Base-by-base conservation (phyloP, 2,888 invertebrate genomes). In the Drosophila hamatofila region DNA sequence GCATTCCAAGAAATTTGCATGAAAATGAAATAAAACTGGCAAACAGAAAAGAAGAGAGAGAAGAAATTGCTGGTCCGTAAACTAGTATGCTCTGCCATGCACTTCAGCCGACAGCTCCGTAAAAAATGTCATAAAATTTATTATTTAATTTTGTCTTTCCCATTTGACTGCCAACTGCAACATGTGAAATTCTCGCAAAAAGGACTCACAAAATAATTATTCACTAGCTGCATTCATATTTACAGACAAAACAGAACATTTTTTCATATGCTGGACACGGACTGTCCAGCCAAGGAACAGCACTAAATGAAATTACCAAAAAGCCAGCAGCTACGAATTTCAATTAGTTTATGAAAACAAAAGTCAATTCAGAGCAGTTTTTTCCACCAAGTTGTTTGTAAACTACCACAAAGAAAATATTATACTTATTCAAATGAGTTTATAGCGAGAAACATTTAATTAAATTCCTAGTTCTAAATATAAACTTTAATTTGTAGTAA, bases 1-100 rank as follows among this genome's bases (percentile, higher is more conserved):
- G 35, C 41, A 46, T 11, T 2, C 33, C 7, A 18, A 9, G n/a
- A 35, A 63, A 71, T 78, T 80, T 71, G 55, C 80, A 80, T 80
- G 52, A n/a, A 56, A 72, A 44, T 39, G 33, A 44, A 35, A 30
- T 48, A 8, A 62, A 41, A 60, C 55, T 16, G 35, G 27, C 2
- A 57, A 25, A n/a, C n/a, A n/a, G n/a, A n/a, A n/a, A n/a, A n/a
- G n/a, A n/a, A n/a, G n/a, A n/a, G n/a, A 55, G 41, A 27, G 5
- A 8, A 25, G 12, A 30, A 30, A 14, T 49, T 33, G 1, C 46
- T 12, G 12, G 18, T 1, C 23, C 23, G 16, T 23, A 8, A 44
- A 4, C 35, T 41, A 14, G 35, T 2, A 30, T 48, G 48, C 48
- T 30, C 6, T 30, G 27, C 48, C 48, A 27, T 11, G 27, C 30